Evolutionary conservation across 2,113 vertebrate genomes (phyloP).

Genomic region (Ptilonorhynchus violaceus): DNA sequence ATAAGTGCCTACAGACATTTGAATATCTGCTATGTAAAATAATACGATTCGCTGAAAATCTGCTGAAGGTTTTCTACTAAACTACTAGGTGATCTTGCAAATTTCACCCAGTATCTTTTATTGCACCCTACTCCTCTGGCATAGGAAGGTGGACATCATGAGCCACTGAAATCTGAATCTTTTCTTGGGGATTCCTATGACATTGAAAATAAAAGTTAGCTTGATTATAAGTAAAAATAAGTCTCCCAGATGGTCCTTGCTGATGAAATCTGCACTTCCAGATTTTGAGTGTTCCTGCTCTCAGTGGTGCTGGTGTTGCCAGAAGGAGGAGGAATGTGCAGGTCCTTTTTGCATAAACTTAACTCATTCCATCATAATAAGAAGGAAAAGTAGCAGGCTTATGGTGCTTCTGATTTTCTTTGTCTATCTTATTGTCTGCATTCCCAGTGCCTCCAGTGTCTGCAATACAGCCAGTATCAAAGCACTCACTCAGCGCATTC

Average conservation of each 20-base stretch:
- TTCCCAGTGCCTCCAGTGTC: background rate
- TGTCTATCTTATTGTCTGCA: background rate
- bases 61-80: background rate
- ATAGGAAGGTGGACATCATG: background rate
- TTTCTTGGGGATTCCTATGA: background rate
- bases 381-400: background rate
- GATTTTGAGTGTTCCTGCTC: background rate
- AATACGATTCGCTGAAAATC: background rate
- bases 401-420: background rate
- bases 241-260: background rate
- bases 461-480: background rate
- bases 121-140: background rate
- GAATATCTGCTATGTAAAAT: background rate
- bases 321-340: background rate
- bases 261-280: background rate
- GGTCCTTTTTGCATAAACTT: background rate
- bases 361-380: background rate
- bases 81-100: background rate
- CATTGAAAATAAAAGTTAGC: background rate
- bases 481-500: background rate
- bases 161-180: background rate
- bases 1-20: background rate
- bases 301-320: background rate
- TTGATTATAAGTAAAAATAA: background rate
- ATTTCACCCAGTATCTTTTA: background rate